These are phyloP conservation scores for Odontocolon sp. DNA, from an alignment of 2,888 invertebrate species.

Conservation along the genomic window DNA sequence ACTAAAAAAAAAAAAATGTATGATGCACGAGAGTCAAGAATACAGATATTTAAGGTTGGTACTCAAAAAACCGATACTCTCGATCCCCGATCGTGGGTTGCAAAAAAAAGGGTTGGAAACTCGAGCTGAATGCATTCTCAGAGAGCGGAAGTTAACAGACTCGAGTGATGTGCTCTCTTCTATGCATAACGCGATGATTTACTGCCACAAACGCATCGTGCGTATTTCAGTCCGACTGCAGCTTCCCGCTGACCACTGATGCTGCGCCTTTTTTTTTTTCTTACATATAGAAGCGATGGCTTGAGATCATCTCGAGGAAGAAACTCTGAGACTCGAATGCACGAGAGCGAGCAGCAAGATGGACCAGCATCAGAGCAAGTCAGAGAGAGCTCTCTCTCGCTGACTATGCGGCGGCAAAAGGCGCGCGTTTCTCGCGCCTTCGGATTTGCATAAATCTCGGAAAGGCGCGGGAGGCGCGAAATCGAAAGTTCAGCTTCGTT, in stretches of 20 bases:
- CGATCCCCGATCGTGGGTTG: slow-evolving; percentile 44
- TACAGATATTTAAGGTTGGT: too few relatives aligned
- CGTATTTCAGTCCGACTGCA: slow-evolving; percentile 55
- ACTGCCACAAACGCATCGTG: slow-evolving; percentile 71
- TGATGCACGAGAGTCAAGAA: too few relatives aligned
- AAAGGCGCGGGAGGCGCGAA: slow-evolving; percentile 72
- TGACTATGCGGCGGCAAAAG: slow-evolving; percentile 8
- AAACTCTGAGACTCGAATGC: slow-evolving; percentile 3
- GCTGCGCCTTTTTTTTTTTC: neutral
- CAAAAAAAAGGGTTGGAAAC: slow-evolving; percentile 33
- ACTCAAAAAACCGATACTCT: neutral
- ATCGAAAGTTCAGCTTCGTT: slow-evolving; percentile 74
- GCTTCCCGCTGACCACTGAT: slow-evolving; percentile 23
- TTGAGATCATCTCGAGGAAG: slow-evolving; percentile 18
- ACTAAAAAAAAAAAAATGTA: neutral
- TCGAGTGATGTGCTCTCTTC: slow-evolving; percentile 61
- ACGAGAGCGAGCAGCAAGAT: neutral
- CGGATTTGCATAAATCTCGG: slow-evolving; percentile 76
- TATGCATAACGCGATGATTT: slow-evolving; percentile 77
- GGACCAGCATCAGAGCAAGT: neutral
- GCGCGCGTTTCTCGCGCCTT: slow-evolving; percentile 62
- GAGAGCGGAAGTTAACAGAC: slow-evolving; percentile 57
- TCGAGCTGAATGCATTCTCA: slow-evolving; percentile 24
- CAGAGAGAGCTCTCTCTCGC: slow-evolving; percentile 15
- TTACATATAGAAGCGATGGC: slow-evolving; percentile 4